Evolutionary conservation across 53 echinoderm and acorn worm genomes (phyloP), one percentile per base, ranked within the genome.

Genomic region (Pentamera pediparva): DNA sequence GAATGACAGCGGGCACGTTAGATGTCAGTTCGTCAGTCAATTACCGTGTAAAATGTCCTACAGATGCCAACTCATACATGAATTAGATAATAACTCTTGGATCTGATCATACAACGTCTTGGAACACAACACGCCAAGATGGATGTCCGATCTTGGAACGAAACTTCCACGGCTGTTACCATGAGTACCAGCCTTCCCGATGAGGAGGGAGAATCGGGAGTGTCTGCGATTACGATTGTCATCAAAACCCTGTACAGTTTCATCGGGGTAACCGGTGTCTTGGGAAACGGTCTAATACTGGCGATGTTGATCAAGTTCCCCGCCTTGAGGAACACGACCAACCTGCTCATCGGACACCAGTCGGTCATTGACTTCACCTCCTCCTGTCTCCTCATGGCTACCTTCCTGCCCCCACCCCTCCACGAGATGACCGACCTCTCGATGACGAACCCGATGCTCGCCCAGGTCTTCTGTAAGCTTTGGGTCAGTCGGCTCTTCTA

Each of bases 301-400:
- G 54, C 39, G n/a, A 65, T 78, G 38, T 18, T 78, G 34, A 65
- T 78, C 22, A 65, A 53, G 35, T 53, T 78, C 28, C 63, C 63
- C 36, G 63, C 63, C 11, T 65, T 78, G 35, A 38, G 78, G 35
- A 65, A 53, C 49, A 65, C 65, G 22, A 78, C 82, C 7, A 81
- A 81, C 28, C 39, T 81, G 9, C 35, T 81, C 8, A 62, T 81
- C 51, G 53, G 72, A 5, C 72, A 63, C n/a, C 82, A 81, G 31
- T 81, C 75, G 11, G 61, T 81, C 54, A 61, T 75, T 6, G 82
- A 81, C n/a, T 32, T 62, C 36, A 15, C 61, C 25, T 38, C 75
- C 27, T 81, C 82, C 0, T 27, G 75, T 6, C 15, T 81, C 30
- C 75, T 75, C 33, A 37, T 81, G 47, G 62, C 53, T 19, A 74